Base-by-base conservation (phyloP, 2,797 vertebrate species). In the Danio aesculapii region DNA sequence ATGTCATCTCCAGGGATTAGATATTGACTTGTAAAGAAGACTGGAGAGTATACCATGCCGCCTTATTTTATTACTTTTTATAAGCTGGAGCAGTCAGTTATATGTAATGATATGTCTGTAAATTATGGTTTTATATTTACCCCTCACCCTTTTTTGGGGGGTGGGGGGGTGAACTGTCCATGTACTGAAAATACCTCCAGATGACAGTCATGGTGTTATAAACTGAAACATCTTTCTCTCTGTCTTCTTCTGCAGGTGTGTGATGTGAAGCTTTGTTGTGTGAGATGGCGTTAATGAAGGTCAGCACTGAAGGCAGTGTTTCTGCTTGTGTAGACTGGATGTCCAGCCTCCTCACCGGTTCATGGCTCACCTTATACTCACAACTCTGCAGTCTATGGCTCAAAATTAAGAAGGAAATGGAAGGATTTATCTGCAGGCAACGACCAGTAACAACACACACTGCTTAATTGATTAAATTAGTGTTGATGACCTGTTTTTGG, bases 251-350 rank as follows among this genome's bases (percentile, higher is more conserved):
- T 49, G 84, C 86, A 98, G 97, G 93, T 95, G 21, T 89, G 90
- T 94, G 93, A 90, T 93, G 84, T 92, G 91, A 86, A 85, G 87
- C 95, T 94, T 94, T 89, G 89, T 95, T 93, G 95, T 92, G 90
- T 95, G 94, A 96, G 85, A 89, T 92, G 95, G 92, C 96, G 89
- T 93, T 93, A 92, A 97, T 99, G 98, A 99, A 98, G 95, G 98
- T 95, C 95, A 96, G 96, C 86, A 93, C 96, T 96, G 95, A 99
- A 99, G 94, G 96, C 97, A 96, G 95, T 92, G 87, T n/a, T 2
- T 86, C 95, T 98, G 97, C 96, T 94, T 88, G 98, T 95, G 84
- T 94, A 95, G 95, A 90, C 96, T 94, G 92, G 97, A 99, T 93
- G 95, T 88, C 90, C 87, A 9, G 5, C 66, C 53, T 14, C 55